These are phyloP conservation scores for Drosophila saltans DNA, from an alignment of 1,140 invertebrate genomes.

Conservation along the genomic window DNA sequence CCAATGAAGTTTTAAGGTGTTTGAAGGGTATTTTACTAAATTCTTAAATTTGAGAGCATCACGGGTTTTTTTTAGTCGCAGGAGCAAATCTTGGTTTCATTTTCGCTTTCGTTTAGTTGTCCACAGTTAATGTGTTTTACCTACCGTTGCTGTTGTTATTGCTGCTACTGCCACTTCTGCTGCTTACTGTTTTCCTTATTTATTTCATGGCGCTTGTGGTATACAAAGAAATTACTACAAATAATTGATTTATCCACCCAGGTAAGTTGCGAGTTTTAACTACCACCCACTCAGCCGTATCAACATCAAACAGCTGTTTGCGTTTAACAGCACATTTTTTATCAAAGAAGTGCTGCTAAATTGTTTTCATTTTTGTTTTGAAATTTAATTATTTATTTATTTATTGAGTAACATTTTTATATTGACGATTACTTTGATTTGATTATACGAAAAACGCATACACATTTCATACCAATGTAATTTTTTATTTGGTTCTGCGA, in stretches of 20 bases:
- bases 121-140: background rate
- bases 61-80: background rate
- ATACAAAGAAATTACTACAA: constrained; percentile 19
- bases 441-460: no score
- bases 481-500: no score
- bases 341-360: no score
- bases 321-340: constrained; percentile 2
- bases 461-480: no score
- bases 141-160: background rate
- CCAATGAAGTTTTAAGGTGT: no score
- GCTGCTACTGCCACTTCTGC: background rate
- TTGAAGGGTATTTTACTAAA: no score
- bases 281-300: constrained; percentile 1
- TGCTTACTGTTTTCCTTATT: background rate
- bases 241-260: constrained; percentile 49
- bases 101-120: no score
- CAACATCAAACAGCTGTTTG: constrained; percentile 15
- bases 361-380: no score
- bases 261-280: background rate
- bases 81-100: background rate
- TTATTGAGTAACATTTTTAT: no score
- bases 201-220: constrained; percentile 24
- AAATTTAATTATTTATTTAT: no score
- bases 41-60: no score
- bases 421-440: no score